Base-by-base conservation (phyloP, 1,140 invertebrate species). In the Archivesica marissinica region DNA sequence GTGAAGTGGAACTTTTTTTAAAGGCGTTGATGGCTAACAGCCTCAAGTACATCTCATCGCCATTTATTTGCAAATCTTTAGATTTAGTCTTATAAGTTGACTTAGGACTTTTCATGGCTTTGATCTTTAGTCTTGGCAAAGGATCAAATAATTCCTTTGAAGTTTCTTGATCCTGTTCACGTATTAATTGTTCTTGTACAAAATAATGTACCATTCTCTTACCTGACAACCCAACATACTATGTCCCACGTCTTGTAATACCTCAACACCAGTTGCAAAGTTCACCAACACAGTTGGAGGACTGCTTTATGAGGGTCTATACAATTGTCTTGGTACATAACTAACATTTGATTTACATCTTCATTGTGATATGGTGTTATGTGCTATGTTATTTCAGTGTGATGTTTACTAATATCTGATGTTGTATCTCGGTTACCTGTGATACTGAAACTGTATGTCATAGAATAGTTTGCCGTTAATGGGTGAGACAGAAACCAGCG, bases 21-120 rank as follows among this genome's bases (percentile, higher is more conserved):
- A 35, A 76, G 30, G 74, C 4, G 23, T 76, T 76, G 17, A 76
- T 72, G 20, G 50, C 44, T 7, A 76, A 33, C 11, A 76, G 74
- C 28, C 74, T 4, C 2, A 76, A 30, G 52, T 76, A 76, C 74
- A 54, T 76, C 47, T 54, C 74, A 17, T 76, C 74, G 4, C 74
- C 74, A 76, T 76, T 76, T 2, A 76, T 72, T 6, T 15, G 11
- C 6, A 66, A 3, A 66, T 61, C 30, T 44, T 64, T 39, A 23
- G 64, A 17, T 38, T 25, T 54, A 13, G 25, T 54, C 4, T 23
- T 13, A 11, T n/a, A 6, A n/a, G 52, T 54, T n/a, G 25, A 6
- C n/a, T 35, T 39, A 4, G 6, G 3, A 7, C 13, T 17, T 33
- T 17, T 23, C 30, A 56, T 33, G 23, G 52, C 15, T 38, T 54